Conservation (phyloP, 2,888 invertebrate genomes). For the Tholera decimalis region DNA sequence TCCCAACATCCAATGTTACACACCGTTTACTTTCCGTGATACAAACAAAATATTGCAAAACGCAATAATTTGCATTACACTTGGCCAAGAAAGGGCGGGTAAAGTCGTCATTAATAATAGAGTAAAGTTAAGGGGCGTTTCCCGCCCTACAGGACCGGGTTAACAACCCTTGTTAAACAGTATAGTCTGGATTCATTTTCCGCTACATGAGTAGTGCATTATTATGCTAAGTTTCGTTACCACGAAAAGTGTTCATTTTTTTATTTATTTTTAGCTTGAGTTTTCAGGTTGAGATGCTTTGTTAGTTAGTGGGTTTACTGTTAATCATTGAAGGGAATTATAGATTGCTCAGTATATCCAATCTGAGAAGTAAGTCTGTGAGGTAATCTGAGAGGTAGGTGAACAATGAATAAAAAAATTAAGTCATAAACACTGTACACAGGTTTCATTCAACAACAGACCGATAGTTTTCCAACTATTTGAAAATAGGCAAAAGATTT, state of each 20-base stretch:
- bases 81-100: conserved; percentile 82
- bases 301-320: conserved; percentile 8
- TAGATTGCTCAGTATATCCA: neutral
- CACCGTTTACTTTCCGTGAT: conserved; percentile 74
- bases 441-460: neutral
- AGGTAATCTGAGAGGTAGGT: no score
- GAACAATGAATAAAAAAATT: no score
- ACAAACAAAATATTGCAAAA: conserved; percentile 87
- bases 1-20: conserved; percentile 58
- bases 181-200: conserved; percentile 81
- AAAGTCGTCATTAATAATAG: conserved; percentile 90
- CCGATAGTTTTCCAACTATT: neutral
- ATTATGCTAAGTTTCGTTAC: conserved; percentile 74
- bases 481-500: neutral
- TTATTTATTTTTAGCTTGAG: conserved; percentile 22
- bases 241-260: conserved; percentile 38
- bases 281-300: conserved; percentile 35
- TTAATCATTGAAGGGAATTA: neutral
- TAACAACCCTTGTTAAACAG: conserved; percentile 87
- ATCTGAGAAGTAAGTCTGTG: neutral
- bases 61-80: conserved; percentile 88
- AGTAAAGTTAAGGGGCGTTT: conserved; percentile 87
- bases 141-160: conserved; percentile 81
- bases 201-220: conserved; percentile 81
- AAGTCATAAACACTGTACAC: neutral